Conservation (phyloP, 2,113 vertebrate species). For the Cavia aperea region DNA sequence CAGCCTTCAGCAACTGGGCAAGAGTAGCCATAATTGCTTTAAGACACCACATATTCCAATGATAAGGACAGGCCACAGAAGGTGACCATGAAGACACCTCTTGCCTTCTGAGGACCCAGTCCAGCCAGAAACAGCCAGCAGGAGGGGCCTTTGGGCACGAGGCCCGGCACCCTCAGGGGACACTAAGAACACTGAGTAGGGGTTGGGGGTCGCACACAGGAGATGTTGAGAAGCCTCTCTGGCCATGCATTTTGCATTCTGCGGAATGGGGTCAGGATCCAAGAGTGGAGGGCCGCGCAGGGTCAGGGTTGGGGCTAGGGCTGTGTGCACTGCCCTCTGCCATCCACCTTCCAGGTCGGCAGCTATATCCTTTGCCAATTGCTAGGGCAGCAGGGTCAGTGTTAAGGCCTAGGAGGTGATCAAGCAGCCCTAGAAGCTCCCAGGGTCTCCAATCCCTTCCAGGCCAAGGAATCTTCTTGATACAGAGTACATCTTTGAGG, state of each 20-base stretch:
- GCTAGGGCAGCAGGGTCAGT: accelerated
- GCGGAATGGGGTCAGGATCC: not conserved
- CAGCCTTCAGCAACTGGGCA: not conserved
- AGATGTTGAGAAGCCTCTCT: accelerated
- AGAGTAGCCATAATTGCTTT: not conserved
- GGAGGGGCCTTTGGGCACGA: accelerated
- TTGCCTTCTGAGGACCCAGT: not conserved
- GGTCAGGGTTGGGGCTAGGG: not conserved
- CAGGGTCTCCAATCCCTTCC: not conserved
- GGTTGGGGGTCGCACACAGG: not conserved
- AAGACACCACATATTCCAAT: not conserved
- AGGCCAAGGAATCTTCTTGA: not conserved
- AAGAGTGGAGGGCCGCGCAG: not conserved
- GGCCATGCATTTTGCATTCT: not conserved
- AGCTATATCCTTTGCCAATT: not conserved
- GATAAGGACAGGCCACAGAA: not conserved
- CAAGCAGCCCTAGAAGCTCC: not conserved
- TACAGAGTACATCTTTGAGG: not conserved
- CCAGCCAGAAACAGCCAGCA: not conserved
- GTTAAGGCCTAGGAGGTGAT: accelerated
- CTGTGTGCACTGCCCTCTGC: not conserved
- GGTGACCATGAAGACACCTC: not conserved
- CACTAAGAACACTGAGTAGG: not conserved
- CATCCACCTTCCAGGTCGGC: not conserved
- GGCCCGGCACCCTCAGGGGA: not conserved